Evolutionary conservation across 2,797 vertebrate genomes (phyloP).

Genomic region (Eutrigla gurnardus): DNA sequence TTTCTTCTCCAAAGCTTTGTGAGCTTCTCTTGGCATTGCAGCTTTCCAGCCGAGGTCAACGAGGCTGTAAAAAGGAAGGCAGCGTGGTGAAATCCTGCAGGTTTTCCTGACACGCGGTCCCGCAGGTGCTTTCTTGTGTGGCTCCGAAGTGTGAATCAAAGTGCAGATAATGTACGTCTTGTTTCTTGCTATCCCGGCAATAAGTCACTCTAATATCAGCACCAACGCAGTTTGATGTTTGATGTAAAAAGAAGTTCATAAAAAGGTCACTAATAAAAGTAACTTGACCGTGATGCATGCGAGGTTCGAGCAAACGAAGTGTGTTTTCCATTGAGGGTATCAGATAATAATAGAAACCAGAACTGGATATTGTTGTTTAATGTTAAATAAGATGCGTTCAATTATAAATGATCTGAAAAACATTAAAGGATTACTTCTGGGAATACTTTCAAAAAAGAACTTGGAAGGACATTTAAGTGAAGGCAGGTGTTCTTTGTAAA

Average conservation of each 20-base stretch:
- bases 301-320: not conserved
- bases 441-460: slow-evolving; percentile 16
- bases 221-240: slow-evolving; percentile 5
- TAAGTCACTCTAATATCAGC: slow-evolving; percentile 19
- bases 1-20: slow-evolving; percentile 6
- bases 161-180: slow-evolving; percentile 1
- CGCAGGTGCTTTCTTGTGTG: slow-evolving; percentile 40
- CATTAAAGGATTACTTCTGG: slow-evolving; percentile 14
- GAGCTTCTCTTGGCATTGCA: slow-evolving; percentile 16
- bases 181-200: slow-evolving; percentile 11
- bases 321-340: slow-evolving; percentile 9
- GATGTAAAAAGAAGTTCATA: slow-evolving; percentile 14
- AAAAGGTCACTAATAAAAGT: slow-evolving; percentile 4
- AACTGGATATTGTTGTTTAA: slow-evolving; percentile 5
- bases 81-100: slow-evolving; percentile 5
- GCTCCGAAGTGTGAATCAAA: slow-evolving; percentile 28
- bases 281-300: not conserved
- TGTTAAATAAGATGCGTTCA: slow-evolving; percentile 24
- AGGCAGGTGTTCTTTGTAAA: slow-evolving; percentile 36
- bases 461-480: slow-evolving; percentile 21
- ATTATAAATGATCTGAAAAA: slow-evolving; percentile 21
- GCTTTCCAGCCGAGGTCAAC: not conserved
- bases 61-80: not conserved
- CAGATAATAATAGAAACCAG: slow-evolving; percentile 23
- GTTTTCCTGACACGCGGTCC: not conserved